Evolutionary conservation across 2,888 invertebrate genomes (phyloP).

Genomic region (Tillus elongatus): DNA sequence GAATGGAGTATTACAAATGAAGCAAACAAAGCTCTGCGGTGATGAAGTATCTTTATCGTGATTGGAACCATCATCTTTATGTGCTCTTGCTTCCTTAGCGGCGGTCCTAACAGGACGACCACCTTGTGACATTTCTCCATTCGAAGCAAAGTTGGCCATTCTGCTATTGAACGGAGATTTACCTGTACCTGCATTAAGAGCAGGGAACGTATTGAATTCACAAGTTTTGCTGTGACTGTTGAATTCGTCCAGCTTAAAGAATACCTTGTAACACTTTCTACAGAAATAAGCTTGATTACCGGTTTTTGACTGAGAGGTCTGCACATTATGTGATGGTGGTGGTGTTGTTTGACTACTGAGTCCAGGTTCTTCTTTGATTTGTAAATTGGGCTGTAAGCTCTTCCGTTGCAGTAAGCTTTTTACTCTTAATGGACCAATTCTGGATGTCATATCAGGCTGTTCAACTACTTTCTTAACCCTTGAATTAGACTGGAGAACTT

Average conservation of each 20-base stretch:
- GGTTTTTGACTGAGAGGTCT: constrained; percentile 24
- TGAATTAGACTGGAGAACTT: constrained; percentile 28
- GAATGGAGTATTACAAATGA: constrained; percentile 38
- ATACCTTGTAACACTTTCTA: constrained; percentile 40
- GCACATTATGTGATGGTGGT: constrained; percentile 15
- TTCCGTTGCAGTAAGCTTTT: constrained; percentile 23
- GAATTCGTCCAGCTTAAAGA: constrained; percentile 40
- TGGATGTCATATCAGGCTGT: constrained; percentile 14
- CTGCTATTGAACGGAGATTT: not conserved
- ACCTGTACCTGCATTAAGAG: not conserved
- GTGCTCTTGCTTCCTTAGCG: constrained; percentile 34
- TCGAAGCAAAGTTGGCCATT: no score
- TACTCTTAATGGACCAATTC: constrained; percentile 25
- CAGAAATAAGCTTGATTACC: constrained; percentile 41
- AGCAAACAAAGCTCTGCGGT: constrained; percentile 35
- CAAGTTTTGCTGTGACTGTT: constrained; percentile 37
- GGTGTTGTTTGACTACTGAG: constrained; percentile 20
- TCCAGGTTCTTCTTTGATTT: constrained; percentile 16
- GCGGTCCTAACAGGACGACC: constrained; percentile 37
- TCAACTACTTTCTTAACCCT: constrained; percentile 22
- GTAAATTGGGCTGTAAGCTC: constrained; percentile 11
- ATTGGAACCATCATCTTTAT: constrained; percentile 29
- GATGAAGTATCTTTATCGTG: constrained; percentile 15
- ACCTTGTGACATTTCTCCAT: constrained; percentile 24
- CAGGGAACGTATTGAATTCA: constrained; percentile 28